Evolutionary conservation across 2,888 invertebrate species (phyloP), one percentile per base, ranked within the genome.

Genomic region (Malthinus seriepunctatus): DNA sequence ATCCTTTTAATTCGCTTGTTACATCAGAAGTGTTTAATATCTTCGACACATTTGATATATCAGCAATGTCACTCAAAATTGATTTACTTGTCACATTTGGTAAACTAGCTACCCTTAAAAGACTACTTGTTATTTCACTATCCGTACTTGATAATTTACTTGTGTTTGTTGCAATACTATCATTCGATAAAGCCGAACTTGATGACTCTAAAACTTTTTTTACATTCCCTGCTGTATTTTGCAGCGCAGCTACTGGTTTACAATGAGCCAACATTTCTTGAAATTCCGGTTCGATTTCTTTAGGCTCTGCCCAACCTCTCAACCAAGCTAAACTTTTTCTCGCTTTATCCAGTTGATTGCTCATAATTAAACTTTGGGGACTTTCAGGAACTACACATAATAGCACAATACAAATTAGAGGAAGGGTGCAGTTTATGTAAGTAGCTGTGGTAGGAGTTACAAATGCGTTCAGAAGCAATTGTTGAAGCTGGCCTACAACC

Each of bases 391-490:
- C 15, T 42, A 42, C 12, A 6, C 14, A n/a, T 2, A 42, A 8
- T 23, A 42, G 15, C 9, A 42, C 14, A n/a, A 42, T 42, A 23
- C 39, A 42, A 42, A 15, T 9, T 15, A 14, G 2, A n/a, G 39
- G 39, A 15, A 42, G 39, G 9, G 39, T 23, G 12, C 39, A 42
- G 10, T 42, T 42, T 42, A 42, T 42, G 39, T 42, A 42, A 6
- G 39, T 42, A 42, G 39, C 12, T 23, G 9, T 23, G n/a, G 6
- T 15, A 6, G n/a, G 14, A 15, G 1, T 15, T 15, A 42, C 2
- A 42, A 42, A 42, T n/a, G 39, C 12, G 14, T n/a, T 15, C 39
- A 42, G 10, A 1, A 42, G 1, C 4, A 42, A 9, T 8, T 42
- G 39, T 15, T 42, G 39, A 42, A 42, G 12, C 39, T 42, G 39